phyloP scores from a whole-genome alignment of 2,113 vertebrate genomes.

The Cranoglanis bouderius region DNA sequence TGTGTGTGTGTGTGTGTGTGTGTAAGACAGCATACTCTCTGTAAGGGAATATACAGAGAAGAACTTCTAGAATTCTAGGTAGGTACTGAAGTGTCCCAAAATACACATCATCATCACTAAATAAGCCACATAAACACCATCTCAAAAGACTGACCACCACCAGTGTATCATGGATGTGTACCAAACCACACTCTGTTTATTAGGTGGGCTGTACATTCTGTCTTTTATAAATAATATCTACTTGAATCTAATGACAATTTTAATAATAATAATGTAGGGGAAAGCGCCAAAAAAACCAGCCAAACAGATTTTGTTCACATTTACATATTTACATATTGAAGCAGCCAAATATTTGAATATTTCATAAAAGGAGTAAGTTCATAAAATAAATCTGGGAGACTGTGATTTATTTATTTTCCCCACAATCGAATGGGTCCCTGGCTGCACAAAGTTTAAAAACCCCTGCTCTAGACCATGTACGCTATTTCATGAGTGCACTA shows the following conservation, averaged over 20 bases:
- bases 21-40: conserved; percentile 12
- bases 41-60: not conserved
- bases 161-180: not conserved
- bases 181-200: not conserved
- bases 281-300: not conserved
- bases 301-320: not conserved
- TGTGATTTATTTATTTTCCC: not conserved
- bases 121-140: not conserved
- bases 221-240: not conserved
- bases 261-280: not conserved
- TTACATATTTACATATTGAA: not conserved
- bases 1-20: conserved; percentile 7
- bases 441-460: not conserved
- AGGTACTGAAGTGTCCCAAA: not conserved
- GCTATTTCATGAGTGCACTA: not conserved
- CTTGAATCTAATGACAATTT: not conserved
- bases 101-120: not conserved
- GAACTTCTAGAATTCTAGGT: not conserved
- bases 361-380: not conserved
- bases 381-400: not conserved
- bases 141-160: not conserved
- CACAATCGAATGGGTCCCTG: not conserved
- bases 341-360: not conserved
- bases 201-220: not conserved
- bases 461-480: not conserved